These are phyloP conservation scores for Conomelus anceps DNA, from an alignment of 2,888 invertebrate species.

Conservation along the genomic window DNA sequence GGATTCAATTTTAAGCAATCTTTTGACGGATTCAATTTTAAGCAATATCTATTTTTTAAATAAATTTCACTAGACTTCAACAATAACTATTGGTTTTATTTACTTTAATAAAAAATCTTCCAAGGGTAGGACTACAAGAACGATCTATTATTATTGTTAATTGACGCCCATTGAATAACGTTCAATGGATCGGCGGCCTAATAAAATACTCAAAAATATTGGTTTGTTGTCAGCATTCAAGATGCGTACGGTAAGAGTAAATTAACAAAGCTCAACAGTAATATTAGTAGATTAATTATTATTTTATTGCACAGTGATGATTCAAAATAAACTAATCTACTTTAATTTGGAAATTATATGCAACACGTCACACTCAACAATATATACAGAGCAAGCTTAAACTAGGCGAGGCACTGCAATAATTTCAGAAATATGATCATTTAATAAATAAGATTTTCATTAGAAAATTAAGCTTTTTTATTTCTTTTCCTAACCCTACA, in stretches of 20 bases:
- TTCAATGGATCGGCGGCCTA: too few relatives aligned
- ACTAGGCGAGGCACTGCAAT: not conserved
- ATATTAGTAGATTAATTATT: not conserved
- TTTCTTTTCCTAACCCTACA: not conserved
- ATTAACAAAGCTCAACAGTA: not conserved
- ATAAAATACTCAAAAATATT: too few relatives aligned
- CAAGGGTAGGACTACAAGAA: too few relatives aligned
- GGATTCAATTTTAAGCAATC: too few relatives aligned
- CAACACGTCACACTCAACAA: not conserved
- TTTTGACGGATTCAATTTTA: not conserved
- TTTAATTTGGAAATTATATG: not conserved
- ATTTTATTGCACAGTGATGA: not conserved
- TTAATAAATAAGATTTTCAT: not conserved
- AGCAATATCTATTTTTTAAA: not conserved
- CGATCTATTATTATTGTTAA: too few relatives aligned
- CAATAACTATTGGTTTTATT: not conserved
- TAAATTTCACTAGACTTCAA: not conserved
- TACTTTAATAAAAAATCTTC: not conserved
- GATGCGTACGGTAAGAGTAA: not conserved
- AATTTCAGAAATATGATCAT: too few relatives aligned
- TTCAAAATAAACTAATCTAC: not conserved
- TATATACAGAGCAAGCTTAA: not conserved
- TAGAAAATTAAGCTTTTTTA: not conserved
- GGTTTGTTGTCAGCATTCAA: too few relatives aligned
- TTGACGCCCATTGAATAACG: too few relatives aligned